phyloP scores from a whole-genome alignment of 2,113 vertebrate species.

The Morone chrysops region DNA sequence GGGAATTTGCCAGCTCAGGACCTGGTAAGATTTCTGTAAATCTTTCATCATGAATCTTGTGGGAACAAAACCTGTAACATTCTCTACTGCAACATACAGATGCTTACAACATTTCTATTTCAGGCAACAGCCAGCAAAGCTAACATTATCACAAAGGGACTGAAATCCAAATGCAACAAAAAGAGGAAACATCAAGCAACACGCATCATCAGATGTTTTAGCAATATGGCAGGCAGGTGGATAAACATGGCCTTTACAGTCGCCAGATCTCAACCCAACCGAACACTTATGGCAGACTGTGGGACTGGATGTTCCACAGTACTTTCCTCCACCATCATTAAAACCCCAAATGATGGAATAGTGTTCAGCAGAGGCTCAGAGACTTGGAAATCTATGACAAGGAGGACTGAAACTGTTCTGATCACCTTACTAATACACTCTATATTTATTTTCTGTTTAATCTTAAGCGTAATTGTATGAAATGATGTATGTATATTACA shows the following conservation, averaged over 20 bases:
- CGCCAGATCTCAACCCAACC: background rate
- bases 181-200: background rate
- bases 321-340: background rate
- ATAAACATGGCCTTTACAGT: background rate
- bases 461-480: background rate
- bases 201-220: background rate
- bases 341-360: background rate
- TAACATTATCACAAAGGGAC: background rate
- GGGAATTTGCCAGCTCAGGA: slow-evolving; percentile 12
- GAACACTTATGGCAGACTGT: background rate
- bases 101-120: slow-evolving; percentile 13
- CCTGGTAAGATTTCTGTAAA: background rate
- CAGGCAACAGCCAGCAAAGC: background rate
- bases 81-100: background rate
- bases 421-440: no score
- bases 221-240: background rate
- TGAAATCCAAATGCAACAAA: background rate
- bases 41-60: slow-evolving; percentile 3
- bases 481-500: background rate
- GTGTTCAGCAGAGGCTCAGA: background rate
- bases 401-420: background rate
- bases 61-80: slow-evolving; percentile 7
- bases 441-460: no score
- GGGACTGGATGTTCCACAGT: background rate
- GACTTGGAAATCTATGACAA: background rate